These are phyloP conservation scores for Sitta carolinensis DNA, from an alignment of 2,797 vertebrate genomes.

Conservation along the genomic window DNA sequence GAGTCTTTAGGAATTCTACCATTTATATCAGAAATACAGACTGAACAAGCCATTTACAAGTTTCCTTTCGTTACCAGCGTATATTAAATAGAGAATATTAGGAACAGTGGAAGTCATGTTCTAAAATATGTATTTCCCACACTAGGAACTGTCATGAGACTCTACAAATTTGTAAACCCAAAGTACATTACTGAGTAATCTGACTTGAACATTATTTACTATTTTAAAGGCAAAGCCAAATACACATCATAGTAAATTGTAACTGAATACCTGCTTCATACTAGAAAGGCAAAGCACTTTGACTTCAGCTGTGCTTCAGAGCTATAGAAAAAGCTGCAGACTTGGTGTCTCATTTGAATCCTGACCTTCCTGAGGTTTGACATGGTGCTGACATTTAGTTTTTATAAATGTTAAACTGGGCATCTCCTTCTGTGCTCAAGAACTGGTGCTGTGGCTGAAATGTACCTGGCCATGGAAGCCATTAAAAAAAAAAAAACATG, in stretches of 20 bases:
- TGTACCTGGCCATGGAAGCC: neutral
- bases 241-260: neutral
- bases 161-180: neutral
- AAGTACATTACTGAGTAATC: neutral
- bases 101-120: neutral
- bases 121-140: constrained; percentile 29
- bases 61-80: neutral
- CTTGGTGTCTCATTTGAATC: neutral
- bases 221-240: neutral
- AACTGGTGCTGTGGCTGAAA: neutral
- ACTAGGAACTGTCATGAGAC: neutral
- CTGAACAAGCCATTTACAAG: neutral
- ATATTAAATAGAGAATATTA: neutral
- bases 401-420: neutral
- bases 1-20: neutral
- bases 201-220: neutral
- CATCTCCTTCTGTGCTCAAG: neutral
- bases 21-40: neutral
- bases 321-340: neutral
- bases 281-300: neutral
- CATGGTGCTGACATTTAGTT: neutral
- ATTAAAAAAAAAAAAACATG: neutral
- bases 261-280: neutral
- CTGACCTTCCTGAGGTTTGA: neutral
- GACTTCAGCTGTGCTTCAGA: neutral